These are phyloP conservation scores for Meiosimyza platycephala DNA, from an alignment of 2,888 invertebrate genomes.

Conservation along the genomic window DNA sequence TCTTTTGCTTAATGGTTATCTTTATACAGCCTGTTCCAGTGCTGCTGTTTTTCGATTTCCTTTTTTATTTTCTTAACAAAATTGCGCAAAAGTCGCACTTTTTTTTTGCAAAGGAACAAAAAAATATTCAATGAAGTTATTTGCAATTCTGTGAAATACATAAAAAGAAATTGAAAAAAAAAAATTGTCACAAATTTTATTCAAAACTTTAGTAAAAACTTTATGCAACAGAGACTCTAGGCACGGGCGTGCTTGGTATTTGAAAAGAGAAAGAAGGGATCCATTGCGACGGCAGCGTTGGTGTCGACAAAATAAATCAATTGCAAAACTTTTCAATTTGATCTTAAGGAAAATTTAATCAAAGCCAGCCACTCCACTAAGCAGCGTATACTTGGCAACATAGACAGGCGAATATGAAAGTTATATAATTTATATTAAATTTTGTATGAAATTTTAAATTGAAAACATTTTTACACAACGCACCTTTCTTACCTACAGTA, in stretches of 20 bases:
- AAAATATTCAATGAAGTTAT: slow-evolving; percentile 34
- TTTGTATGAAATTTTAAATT: too few species aligned
- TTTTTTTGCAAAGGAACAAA: neutral
- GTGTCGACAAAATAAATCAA: slow-evolving; percentile 30
- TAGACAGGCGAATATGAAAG: neutral
- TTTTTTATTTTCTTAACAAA: slow-evolving; percentile 11
- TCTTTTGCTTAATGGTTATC: neutral
- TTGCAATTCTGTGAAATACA: slow-evolving; percentile 24
- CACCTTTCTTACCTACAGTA: too few species aligned
- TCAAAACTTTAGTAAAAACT: slow-evolving; percentile 32
- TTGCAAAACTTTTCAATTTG: slow-evolving; percentile 31
- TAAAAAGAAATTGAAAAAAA: neutral
- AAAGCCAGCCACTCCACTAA: neutral
- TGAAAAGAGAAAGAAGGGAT: neutral
- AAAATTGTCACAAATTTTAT: slow-evolving; percentile 29
- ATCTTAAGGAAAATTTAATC: neutral
- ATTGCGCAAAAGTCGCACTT: slow-evolving; percentile 36
- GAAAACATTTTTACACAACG: too few species aligned
- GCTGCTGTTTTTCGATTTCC: neutral
- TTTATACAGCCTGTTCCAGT: neutral
- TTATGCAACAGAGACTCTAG: neutral
- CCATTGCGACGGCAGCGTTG: neutral
- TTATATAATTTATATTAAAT: too few species aligned
- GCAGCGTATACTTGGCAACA: neutral
- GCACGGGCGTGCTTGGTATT: neutral